Conservation (phyloP, 1,140 invertebrate genomes). For the Melanaphis sacchari region DNA sequence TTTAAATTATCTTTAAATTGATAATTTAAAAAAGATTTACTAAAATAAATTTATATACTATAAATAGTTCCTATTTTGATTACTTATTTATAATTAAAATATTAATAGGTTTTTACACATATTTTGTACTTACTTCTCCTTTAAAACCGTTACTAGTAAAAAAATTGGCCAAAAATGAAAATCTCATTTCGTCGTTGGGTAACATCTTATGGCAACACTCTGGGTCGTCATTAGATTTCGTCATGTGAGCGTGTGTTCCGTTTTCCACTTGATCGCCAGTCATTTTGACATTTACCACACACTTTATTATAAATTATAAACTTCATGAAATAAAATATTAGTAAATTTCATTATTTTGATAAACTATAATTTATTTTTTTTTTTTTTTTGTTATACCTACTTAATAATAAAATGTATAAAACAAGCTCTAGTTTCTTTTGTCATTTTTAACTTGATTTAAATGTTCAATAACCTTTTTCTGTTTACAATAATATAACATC, state of each 20-base stretch:
- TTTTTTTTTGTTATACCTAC: too few species aligned
- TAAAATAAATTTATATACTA: too few species aligned
- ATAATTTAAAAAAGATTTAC: too few species aligned
- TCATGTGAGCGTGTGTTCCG: slow-evolving; percentile 67
- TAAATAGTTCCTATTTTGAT: too few species aligned
- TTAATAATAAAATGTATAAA: too few species aligned
- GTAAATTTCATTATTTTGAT: not conserved
- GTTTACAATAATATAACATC: too few species aligned
- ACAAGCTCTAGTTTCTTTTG: too few species aligned
- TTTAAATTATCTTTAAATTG: too few species aligned
- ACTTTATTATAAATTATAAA: not conserved
- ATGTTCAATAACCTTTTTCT: too few species aligned
- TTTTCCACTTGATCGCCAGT: slow-evolving; percentile 65
- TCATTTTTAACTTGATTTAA: not conserved
- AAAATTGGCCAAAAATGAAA: slow-evolving; percentile 83
- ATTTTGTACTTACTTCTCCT: slow-evolving; percentile 72
- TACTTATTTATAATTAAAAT: too few species aligned
- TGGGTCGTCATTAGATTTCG: not conserved
- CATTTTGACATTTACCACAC: slow-evolving; percentile 4
- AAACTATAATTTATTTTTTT: too few species aligned
- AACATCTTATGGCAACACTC: slow-evolving; percentile 69
- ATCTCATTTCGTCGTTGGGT: slow-evolving; percentile 72
- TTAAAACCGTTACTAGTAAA: slow-evolving; percentile 78
- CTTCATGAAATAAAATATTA: not conserved
- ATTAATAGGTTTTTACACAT: too few species aligned